These are phyloP conservation scores for Drosophila chauvacae DNA, from an alignment of 1,140 invertebrate species.

Conservation along the genomic window DNA sequence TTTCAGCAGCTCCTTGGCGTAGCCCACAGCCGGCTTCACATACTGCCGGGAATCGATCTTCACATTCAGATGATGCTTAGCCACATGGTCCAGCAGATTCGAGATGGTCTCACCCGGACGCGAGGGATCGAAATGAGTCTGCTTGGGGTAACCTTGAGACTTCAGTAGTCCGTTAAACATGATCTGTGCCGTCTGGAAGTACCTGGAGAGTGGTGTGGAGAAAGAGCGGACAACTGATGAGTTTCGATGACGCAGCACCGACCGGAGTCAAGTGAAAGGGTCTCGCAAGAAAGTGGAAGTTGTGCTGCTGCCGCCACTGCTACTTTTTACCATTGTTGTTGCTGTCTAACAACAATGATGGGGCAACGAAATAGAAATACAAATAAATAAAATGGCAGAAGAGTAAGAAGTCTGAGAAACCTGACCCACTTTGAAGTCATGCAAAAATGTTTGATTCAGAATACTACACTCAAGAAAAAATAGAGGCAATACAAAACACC, in stretches of 20 bases:
- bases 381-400: constrained; percentile 17
- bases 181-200: constrained; percentile 88
- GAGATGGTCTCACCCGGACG: constrained; percentile 89
- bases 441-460: constrained; percentile 48
- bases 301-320: constrained; percentile 19
- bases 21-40: constrained; percentile 90
- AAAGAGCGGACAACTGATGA: constrained; percentile 50
- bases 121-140: constrained; percentile 88
- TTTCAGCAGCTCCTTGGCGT: constrained; percentile 88
- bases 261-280: constrained; percentile 67
- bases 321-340: constrained; percentile 24
- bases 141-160: constrained; percentile 90
- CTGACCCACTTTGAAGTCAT: constrained; percentile 67
- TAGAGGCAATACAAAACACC: no score
- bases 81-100: constrained; percentile 88
- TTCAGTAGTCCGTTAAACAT: constrained; percentile 91
- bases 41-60: constrained; percentile 90
- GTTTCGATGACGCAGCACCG: constrained; percentile 65
- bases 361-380: constrained; percentile 30
- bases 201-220: constrained; percentile 85
- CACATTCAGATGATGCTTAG: constrained; percentile 89
- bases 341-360: constrained; percentile 48
- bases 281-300: constrained; percentile 77
- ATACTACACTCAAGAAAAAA: constrained; percentile 23
- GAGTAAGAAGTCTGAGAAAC: constrained; percentile 24